Conservation (phyloP, 2,888 invertebrate genomes). For the Drosophila prolongata region DNA sequence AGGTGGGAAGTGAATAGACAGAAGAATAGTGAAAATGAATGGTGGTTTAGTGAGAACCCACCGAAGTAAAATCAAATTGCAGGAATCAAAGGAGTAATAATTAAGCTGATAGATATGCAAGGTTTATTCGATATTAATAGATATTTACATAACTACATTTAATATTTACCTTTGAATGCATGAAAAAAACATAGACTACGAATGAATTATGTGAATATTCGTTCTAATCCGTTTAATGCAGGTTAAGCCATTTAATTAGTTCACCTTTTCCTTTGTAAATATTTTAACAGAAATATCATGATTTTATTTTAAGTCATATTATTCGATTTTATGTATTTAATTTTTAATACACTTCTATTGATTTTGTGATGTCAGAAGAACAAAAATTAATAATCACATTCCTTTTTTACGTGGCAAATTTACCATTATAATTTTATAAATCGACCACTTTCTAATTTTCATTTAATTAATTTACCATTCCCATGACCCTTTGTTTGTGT, state of each 20-base stretch:
- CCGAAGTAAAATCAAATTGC: slow-evolving; percentile 8
- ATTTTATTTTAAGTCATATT: neutral
- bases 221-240: no score
- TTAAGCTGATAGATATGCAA: neutral
- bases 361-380: slow-evolving; percentile 1
- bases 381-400: neutral
- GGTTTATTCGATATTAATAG: slow-evolving; percentile 3
- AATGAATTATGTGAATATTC: no score
- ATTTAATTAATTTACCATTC: slow-evolving; percentile 45
- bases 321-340: neutral
- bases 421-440: slow-evolving; percentile 5
- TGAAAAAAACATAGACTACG: no score
- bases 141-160: neutral
- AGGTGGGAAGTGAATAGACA: slow-evolving; percentile 4
- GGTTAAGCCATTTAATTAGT: neutral
- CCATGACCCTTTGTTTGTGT: slow-evolving; percentile 8
- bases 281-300: no score
- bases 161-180: neutral
- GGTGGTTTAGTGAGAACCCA: slow-evolving; percentile 15
- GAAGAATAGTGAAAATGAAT: slow-evolving; percentile 19
- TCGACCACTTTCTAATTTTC: slow-evolving; percentile 24
- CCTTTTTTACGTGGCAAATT: neutral
- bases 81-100: slow-evolving; percentile 21
- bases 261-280: neutral
- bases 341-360: neutral